These are phyloP conservation scores for Achlya flavicornis DNA, from an alignment of 2,888 invertebrate species.

Conservation along the genomic window DNA sequence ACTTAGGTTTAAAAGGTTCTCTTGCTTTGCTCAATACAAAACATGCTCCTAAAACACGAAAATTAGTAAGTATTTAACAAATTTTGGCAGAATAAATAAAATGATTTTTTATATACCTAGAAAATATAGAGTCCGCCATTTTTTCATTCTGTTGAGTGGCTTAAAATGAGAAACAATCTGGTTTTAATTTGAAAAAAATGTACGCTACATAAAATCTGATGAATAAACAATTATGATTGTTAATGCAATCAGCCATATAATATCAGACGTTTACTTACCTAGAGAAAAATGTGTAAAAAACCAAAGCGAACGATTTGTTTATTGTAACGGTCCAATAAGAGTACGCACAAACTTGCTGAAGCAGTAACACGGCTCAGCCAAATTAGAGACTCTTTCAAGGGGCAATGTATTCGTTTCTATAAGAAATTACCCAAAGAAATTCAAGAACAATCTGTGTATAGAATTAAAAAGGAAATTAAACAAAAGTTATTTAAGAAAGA, in stretches of 20 bases:
- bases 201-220: slow-evolving; percentile 24
- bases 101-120: slow-evolving; percentile 35
- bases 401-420: too few relatives aligned
- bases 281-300: background rate
- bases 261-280: background rate
- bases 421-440: too few relatives aligned
- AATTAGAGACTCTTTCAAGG: too few relatives aligned
- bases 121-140: slow-evolving; percentile 45
- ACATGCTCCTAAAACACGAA: slow-evolving; percentile 33
- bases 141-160: slow-evolving; percentile 44
- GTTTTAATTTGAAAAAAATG: slow-evolving; percentile 33
- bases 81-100: slow-evolving; percentile 14
- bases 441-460: too few relatives aligned
- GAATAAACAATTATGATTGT: slow-evolving; percentile 11
- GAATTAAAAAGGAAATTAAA: too few relatives aligned
- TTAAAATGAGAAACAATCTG: slow-evolving; percentile 21
- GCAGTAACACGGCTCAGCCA: too few relatives aligned
- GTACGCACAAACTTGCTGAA: too few relatives aligned
- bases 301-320: background rate
- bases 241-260: background rate
- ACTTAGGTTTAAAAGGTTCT: slow-evolving; percentile 56
- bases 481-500: too few relatives aligned
- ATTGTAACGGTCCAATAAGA: background rate
- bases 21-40: slow-evolving; percentile 41
- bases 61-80: slow-evolving; percentile 11